Conservation (phyloP, 37 sponge, comb jelly and placozoan species). For the Aphrocallistes beatrix region DNA sequence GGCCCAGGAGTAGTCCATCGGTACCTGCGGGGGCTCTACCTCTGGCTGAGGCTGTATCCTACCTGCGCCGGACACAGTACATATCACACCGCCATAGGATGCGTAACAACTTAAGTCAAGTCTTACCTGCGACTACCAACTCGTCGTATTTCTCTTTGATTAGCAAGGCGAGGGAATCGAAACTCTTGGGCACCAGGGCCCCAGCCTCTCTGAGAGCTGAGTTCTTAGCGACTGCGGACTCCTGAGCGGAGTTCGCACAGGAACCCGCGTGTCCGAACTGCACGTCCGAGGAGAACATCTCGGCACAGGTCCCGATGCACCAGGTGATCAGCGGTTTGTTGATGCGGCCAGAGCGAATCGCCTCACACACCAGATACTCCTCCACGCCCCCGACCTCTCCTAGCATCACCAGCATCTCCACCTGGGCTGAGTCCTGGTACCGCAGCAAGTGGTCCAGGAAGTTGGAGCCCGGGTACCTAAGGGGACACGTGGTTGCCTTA, state of each 20-base stretch:
- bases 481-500: background rate
- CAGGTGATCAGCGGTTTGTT: constrained; percentile 85
- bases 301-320: constrained; percentile 95
- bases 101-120: background rate
- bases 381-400: constrained; percentile 97
- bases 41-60: constrained; percentile 54
- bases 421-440: constrained; percentile 70
- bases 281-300: constrained; percentile 88
- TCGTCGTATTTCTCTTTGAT: constrained; percentile 82
- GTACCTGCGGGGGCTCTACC: constrained; percentile 71
- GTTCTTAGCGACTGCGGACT: constrained; percentile 90
- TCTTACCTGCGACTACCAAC: constrained; percentile 51
- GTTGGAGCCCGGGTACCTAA: constrained; percentile 79
- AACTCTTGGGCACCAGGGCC: constrained; percentile 81
- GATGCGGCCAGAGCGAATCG: constrained; percentile 61
- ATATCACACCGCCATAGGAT: background rate
- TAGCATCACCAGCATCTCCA: constrained; percentile 80
- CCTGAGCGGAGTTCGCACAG: constrained; percentile 70
- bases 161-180: constrained; percentile 64
- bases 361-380: constrained; percentile 76
- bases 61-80: background rate
- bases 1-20: constrained; percentile 98
- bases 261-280: constrained; percentile 99
- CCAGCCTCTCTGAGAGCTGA: constrained; percentile 74
- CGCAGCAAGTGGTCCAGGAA: constrained; percentile 83